Percentiles rank a stretch among this genome's conserved stretches.
These are phyloP conservation scores for Heterotis niloticus DNA, from an alignment of 2,113 vertebrate species.

Conservation along the genomic window DNA sequence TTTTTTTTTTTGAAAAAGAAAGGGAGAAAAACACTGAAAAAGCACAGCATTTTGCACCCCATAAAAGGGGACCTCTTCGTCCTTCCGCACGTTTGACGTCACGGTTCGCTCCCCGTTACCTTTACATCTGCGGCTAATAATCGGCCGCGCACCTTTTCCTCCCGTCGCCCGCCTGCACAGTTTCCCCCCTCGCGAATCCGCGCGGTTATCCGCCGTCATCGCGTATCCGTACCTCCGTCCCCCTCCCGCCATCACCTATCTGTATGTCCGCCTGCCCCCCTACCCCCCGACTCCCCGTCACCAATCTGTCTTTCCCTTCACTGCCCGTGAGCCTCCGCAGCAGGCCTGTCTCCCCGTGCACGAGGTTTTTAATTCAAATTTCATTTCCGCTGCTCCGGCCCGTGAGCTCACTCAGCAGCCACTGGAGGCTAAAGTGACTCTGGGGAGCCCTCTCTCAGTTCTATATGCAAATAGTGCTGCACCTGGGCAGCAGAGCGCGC, in stretches of 20 bases:
- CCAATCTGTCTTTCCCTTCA: conserved; percentile 33
- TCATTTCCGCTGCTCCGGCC: conserved; percentile 86
- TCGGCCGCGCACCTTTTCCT: no score
- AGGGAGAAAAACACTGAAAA: no score
- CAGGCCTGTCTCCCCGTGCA: conserved; percentile 56
- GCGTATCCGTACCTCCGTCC: conserved; percentile 31
- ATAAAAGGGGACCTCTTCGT: no score
- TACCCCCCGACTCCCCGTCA: neutral
- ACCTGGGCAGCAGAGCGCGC: conserved; percentile 97
- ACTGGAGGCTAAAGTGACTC: conserved; percentile 98
- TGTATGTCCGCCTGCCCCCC: conserved; percentile 14
- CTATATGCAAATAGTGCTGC: conserved; percentile 99
- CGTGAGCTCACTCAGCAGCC: conserved; percentile 91
- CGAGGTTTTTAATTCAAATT: conserved; percentile 96
- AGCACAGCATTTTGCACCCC: no score
- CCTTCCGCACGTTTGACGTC: no score
- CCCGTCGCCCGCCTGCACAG: no score
- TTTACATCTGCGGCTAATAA: no score
- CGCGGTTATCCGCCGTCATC: conserved; percentile 15
- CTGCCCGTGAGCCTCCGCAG: conserved; percentile 25
- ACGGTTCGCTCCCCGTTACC: no score
- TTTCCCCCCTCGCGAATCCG: neutral
- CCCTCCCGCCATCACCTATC: conserved; percentile 18
- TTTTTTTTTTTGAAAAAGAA: no score
- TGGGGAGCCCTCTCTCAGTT: conserved; percentile 96